Evolutionary conservation across 2,113 vertebrate genomes (phyloP), one percentile per base, ranked within the genome.

Genomic region (Halichoeres trimaculatus): DNA sequence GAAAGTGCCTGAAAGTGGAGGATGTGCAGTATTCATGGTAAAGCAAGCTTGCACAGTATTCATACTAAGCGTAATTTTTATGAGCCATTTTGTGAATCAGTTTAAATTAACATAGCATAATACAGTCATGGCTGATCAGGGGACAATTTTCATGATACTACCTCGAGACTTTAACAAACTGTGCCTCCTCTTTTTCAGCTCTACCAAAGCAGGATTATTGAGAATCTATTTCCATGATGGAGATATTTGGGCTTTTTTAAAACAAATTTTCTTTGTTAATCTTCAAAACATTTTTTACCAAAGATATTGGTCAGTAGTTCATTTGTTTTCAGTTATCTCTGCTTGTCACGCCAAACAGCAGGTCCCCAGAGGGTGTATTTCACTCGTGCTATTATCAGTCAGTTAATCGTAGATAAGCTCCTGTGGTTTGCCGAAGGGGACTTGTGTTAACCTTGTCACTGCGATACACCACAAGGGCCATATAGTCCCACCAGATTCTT

Each of bases 371-470:
- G 58, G 80, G 38, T 17, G 12, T 50, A 23, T 81, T 85, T 84
- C 26, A 56, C 70, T 78, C 51, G 55, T 30, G 67, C 74, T 88
- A 87, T 91, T 90, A 88, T 84, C 70, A 77, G 26, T 24, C 68
- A 68, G 75, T 83, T 88, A 83, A 89, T 87, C 79, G 74, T 80
- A 78, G 68, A 86, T 83, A 10, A 54, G 79, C 78, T 76, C 23
- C 41, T 63, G 62, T 61, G 56, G 62, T 72, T 83, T 70, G 78
- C 85, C 78, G n/a, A 38, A 81, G 67, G 81, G 62, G 54, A 80
- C 75, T 81, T 66, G 55, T 34, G 52, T 78, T 80, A 78, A 90
- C 80, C 75, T 87, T 64, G 74, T 59, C 58, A 78, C 70, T 0
- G 17, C n/a, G 0, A 34, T 64, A 61, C 68, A 76, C 41, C 30